Evolutionary conservation across 2,888 invertebrate genomes (phyloP).

Genomic region (Tipula helvola): DNA sequence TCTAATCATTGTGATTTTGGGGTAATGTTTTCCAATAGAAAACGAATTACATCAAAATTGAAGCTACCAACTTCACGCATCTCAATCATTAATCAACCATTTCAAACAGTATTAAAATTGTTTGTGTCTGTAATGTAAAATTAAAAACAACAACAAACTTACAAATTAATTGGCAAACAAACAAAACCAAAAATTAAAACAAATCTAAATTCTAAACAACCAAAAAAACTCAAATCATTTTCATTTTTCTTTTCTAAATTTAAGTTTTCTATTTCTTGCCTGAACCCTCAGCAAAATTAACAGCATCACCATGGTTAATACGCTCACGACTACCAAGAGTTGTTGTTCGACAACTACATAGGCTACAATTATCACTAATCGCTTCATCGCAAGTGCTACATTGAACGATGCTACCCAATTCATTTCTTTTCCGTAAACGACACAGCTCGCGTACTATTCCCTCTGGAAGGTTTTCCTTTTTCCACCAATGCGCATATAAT

Average conservation of each 20-base stretch:
- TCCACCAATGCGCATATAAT: constrained; percentile 87
- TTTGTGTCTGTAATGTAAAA: background rate
- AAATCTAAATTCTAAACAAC: background rate
- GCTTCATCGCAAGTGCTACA: background rate
- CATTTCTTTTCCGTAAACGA: constrained; percentile 27
- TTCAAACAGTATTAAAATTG: background rate
- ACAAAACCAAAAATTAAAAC: background rate
- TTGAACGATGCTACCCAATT: constrained; percentile 27
- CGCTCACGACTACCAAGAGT: constrained; percentile 17
- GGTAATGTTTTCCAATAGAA: too few relatives aligned
- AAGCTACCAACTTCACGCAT: background rate
- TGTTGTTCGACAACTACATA: background rate
- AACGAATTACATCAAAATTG: background rate
- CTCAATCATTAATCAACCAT: too few relatives aligned
- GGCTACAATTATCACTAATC: background rate
- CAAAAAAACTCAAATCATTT: constrained; percentile 12
- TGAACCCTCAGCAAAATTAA: constrained; percentile 23
- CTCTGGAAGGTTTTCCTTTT: constrained; percentile 70
- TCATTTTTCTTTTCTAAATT: background rate
- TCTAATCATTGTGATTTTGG: too few relatives aligned
- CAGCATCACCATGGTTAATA: constrained; percentile 25
- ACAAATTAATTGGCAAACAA: background rate
- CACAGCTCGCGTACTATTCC: constrained; percentile 45
- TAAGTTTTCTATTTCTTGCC: constrained; percentile 21
- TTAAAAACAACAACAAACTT: background rate